These are phyloP conservation scores for Acanthurus lineatus DNA, from an alignment of 2,797 vertebrate species.

Conservation along the genomic window DNA sequence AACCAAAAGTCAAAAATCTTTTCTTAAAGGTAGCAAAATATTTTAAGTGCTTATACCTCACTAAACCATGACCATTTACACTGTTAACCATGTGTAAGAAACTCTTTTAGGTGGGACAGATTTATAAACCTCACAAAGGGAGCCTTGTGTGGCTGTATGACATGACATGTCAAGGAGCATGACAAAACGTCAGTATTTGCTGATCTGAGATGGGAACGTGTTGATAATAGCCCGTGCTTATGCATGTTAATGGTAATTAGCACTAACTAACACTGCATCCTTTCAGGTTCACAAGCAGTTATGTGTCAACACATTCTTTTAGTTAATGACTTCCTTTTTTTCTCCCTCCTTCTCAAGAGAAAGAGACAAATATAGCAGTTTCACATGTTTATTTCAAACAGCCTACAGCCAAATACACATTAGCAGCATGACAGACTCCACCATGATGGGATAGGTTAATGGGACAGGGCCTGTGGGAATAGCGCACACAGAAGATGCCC, in stretches of 20 bases:
- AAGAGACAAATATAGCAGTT: slow-evolving; percentile 69
- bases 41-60: too few relatives aligned
- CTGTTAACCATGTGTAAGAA: too few relatives aligned
- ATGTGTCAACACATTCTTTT: slow-evolving; percentile 40
- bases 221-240: neutral
- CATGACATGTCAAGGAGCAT: too few relatives aligned
- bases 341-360: slow-evolving; percentile 34
- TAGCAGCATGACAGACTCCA: slow-evolving; percentile 63
- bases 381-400: slow-evolving; percentile 78
- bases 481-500: slow-evolving; percentile 57
- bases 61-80: too few relatives aligned
- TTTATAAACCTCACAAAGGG: too few relatives aligned
- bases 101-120: too few relatives aligned
- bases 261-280: slow-evolving; percentile 12
- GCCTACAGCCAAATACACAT: slow-evolving; percentile 75
- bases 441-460: slow-evolving; percentile 73
- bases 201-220: too few relatives aligned
- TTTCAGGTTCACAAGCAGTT: slow-evolving; percentile 22
- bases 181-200: too few relatives aligned
- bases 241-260: neutral
- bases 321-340: slow-evolving; percentile 46
- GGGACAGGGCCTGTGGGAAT: slow-evolving; percentile 72
- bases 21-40: too few relatives aligned
- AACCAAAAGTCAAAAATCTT: too few relatives aligned
- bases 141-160: too few relatives aligned